These are phyloP conservation scores for Hermaeophaga mercurialis DNA, from an alignment of 2,888 invertebrate species.

Conservation along the genomic window DNA sequence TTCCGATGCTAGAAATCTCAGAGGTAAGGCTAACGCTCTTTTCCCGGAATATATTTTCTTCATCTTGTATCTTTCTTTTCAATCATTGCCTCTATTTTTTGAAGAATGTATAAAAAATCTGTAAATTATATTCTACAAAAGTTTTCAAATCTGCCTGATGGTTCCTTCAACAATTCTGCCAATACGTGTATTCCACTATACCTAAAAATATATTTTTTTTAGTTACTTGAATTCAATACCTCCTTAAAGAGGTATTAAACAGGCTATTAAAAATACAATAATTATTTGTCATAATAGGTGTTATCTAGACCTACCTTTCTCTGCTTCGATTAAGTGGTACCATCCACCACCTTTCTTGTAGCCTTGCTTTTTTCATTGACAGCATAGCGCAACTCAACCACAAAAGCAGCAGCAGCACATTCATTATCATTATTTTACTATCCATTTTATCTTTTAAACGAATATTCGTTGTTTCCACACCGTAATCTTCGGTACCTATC, in stretches of 20 bases:
- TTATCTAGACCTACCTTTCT: background rate
- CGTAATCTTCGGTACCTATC: too few species aligned
- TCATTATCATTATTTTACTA: too few species aligned
- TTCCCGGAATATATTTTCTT: too few species aligned
- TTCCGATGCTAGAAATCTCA: constrained; percentile 7
- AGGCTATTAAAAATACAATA: too few species aligned
- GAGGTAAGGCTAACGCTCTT: constrained; percentile 9
- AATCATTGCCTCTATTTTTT: constrained; percentile 2
- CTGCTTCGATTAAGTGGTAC: constrained; percentile 4
- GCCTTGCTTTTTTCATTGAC: background rate
- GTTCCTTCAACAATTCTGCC: constrained; percentile 2
- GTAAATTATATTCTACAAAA: background rate
- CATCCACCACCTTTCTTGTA: constrained; percentile 6
- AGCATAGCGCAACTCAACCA: too few species aligned
- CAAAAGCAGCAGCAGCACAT: too few species aligned
- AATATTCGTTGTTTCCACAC: too few species aligned
- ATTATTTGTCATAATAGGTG: too few species aligned
- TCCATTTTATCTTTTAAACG: too few species aligned
- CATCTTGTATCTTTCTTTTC: constrained; percentile 5
- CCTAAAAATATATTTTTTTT: background rate
- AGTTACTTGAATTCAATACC: background rate
- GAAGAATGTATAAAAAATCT: background rate
- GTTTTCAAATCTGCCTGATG: constrained; percentile 4
- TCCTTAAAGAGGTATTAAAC: too few species aligned
- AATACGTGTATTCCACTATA: background rate